Conservation (phyloP, 2,113 vertebrate genomes). For the Gila orcuttii region DNA sequence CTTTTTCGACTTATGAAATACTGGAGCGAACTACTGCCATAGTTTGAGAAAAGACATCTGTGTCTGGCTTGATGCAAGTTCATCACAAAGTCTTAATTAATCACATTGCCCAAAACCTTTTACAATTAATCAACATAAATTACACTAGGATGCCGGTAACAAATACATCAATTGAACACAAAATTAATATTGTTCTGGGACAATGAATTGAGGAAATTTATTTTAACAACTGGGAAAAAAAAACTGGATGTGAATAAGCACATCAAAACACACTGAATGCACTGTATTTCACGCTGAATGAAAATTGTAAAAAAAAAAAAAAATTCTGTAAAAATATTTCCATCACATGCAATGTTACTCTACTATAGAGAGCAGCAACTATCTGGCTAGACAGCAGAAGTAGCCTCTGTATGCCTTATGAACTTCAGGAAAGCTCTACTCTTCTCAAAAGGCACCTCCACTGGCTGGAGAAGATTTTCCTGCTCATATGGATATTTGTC, state of each 20-base stretch:
- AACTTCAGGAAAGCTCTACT: background rate
- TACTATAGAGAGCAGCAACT: background rate
- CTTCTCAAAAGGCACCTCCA: background rate
- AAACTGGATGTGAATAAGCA: background rate
- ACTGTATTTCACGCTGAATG: background rate
- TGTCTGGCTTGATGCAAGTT: background rate
- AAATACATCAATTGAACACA: background rate
- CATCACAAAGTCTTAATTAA: background rate
- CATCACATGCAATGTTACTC: background rate
- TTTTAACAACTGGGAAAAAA: background rate
- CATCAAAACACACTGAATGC: background rate
- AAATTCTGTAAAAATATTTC: background rate
- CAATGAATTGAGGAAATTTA: background rate
- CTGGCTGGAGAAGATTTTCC: background rate
- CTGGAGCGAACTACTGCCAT: background rate
- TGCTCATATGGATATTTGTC: background rate
- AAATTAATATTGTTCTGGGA: background rate
- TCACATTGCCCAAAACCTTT: background rate
- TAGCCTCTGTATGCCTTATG: background rate
- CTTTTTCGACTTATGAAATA: background rate
- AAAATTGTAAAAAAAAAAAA: background rate
- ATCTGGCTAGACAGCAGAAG: background rate
- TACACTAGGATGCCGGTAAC: background rate
- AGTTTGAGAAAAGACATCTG: background rate
- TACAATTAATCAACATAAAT: background rate